Conservation (phyloP, 2,797 vertebrate species). For the Muraenolepis orangiensis region DNA sequence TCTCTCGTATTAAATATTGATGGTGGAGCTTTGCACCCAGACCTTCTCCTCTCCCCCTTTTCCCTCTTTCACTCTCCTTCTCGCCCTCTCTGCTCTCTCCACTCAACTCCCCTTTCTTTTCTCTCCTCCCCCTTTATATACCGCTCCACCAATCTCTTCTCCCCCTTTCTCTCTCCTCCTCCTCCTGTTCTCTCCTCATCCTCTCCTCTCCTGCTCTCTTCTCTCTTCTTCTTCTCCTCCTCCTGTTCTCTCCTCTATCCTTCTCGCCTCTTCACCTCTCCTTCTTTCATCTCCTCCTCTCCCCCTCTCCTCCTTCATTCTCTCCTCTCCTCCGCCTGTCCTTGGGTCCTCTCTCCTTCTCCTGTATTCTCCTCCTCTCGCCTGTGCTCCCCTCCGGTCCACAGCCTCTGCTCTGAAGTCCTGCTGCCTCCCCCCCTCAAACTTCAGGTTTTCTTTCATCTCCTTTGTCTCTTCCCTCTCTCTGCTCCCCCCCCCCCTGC, state of each 20-base stretch:
- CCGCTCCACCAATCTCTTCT: constrained; percentile 22
- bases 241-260: constrained; percentile 19
- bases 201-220: constrained; percentile 11
- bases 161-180: constrained; percentile 16
- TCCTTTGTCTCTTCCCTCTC: constrained; percentile 31
- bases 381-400: not conserved
- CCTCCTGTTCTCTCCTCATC: constrained; percentile 27
- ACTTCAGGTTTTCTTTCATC: not conserved
- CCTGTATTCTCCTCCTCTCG: not conserved
- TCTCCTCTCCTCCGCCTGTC: constrained; percentile 22
- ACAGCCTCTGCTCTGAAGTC: constrained; percentile 6
- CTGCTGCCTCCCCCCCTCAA: not conserved
- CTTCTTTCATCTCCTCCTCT: constrained; percentile 17
- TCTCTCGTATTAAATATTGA: constrained; percentile 78
- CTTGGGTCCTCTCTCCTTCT: not conserved
- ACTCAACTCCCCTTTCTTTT: not conserved
- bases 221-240: constrained; percentile 25
- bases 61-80: constrained; percentile 15
- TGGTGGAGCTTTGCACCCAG: constrained; percentile 65
- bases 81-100: not conserved
- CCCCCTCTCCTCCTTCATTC: constrained; percentile 33
- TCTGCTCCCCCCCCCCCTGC: constrained; percentile 29
- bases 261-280: constrained; percentile 7
- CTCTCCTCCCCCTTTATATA: constrained; percentile 17
- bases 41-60: constrained; percentile 32